These are phyloP conservation scores for Ametastegia equiseti DNA, from an alignment of 2,888 invertebrate species.

Conservation along the genomic window DNA sequence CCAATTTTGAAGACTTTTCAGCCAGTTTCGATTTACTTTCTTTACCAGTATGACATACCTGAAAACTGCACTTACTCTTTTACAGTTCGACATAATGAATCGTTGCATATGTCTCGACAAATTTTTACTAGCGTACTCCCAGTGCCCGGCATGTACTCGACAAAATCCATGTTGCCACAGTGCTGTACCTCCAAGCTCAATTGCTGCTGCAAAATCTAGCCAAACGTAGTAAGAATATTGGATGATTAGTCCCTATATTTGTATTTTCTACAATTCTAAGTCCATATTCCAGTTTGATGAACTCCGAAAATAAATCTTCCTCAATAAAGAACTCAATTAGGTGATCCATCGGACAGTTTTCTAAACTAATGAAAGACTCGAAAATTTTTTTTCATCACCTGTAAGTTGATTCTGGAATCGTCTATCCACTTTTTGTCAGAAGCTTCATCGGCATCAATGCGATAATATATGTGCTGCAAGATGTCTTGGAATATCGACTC, in stretches of 20 bases:
- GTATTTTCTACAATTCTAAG: too few species aligned
- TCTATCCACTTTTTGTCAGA: neutral
- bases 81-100: constrained; percentile 55
- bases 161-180: constrained; percentile 57
- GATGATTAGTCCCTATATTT: neutral
- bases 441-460: constrained; percentile 14
- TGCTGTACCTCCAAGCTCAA: constrained; percentile 51
- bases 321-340: too few species aligned
- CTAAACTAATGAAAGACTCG: neutral
- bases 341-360: too few species aligned
- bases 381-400: neutral
- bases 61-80: constrained; percentile 49
- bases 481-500: neutral
- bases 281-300: too few species aligned
- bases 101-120: constrained; percentile 55
- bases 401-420: neutral
- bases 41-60: neutral
- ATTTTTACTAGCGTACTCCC: constrained; percentile 51
- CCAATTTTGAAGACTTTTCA: neutral
- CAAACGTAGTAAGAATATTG: neutral
- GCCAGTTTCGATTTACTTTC: neutral
- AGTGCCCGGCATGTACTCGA: constrained; percentile 51
- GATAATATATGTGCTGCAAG: constrained; percentile 5
- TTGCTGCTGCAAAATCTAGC: constrained; percentile 54
- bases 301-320: neutral